Base-by-base conservation (phyloP, 2,888 invertebrate species). In the Torymus tubicola region DNA sequence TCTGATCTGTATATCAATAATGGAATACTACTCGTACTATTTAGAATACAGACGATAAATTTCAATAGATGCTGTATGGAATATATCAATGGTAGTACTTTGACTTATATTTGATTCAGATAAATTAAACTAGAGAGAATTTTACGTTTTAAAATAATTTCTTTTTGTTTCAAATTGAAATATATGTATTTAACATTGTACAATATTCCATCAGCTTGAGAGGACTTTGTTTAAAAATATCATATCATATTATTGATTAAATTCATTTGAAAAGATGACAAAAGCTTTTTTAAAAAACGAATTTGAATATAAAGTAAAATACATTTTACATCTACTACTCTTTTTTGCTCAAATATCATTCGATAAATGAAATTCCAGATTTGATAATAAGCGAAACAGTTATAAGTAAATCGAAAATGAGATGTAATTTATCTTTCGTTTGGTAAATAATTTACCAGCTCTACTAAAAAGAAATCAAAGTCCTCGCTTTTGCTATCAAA, bases 161-260 rank as follows among this genome's bases (percentile, higher is more conserved):
- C 42, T 1, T 42, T 42, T 42, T 42, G 42, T 42, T 42, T 8
- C 1, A 42, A 42, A 42, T 42, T 42, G 42, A 42, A 8, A 42
- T 42, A 8, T 42, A 8, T 42, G 8, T 42, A 42, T 42, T 42
- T 42, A 42, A 8, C 42, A 42, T 42, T 42, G 42, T 42, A 42
- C 8, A 42, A 42, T 42, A 42, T 42, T 42, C 42, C 42, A 42
- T 8, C 13, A 68, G 31, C 53, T 31, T 16, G 16, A 58, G 65
- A 78, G 71, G 58, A 24, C 50, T 71, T 78, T 71, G 78, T 58
- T 78, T 52, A 64, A 55, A 42, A 42, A 8, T 42, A 42, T 42
- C 42, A 42, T 8, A 42, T 42, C 21, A 21, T 2, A 42, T 1
- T 8, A 42, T 42, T 42, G 10, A 42, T 42, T 42, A 8, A 42